Percentiles rank a stretch among this genome's conserved stretches.
phyloP scores from a whole-genome alignment of 2,797 vertebrate genomes.

The Morus bassanus region DNA sequence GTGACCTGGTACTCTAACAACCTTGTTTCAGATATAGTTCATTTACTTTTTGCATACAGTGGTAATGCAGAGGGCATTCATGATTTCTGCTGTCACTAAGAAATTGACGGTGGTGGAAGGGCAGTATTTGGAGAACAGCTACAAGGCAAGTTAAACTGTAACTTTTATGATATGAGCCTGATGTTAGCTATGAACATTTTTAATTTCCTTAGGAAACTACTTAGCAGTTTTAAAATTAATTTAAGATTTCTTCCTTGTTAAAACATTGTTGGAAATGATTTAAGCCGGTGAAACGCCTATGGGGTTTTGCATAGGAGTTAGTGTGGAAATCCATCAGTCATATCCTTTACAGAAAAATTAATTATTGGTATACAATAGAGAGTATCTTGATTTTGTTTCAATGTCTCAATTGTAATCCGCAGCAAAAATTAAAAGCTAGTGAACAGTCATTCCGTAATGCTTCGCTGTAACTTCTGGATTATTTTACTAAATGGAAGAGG shows the following conservation, averaged over 20 bases:
- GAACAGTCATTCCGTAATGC: accelerated
- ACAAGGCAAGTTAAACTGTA: background rate
- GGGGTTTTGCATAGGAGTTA: background rate
- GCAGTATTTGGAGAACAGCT: background rate
- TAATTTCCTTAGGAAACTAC: background rate
- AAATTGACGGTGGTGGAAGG: background rate
- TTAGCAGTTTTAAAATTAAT: background rate
- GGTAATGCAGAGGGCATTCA: no score
- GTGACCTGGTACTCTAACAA: background rate
- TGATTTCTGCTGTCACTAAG: background rate
- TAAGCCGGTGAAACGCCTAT: background rate
- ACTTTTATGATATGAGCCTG: background rate
- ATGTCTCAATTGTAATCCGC: accelerated
- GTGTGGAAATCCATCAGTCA: background rate
- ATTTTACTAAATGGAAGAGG: accelerated
- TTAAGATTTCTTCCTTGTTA: background rate
- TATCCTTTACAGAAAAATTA: background rate
- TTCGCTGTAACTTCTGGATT: accelerated
- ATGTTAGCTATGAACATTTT: background rate
- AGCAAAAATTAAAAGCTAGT: background rate
- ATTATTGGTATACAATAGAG: background rate
- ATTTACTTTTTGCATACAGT: background rate
- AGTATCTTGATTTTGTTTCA: background rate
- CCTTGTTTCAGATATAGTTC: background rate
- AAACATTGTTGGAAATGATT: background rate